Percentiles rank a stretch among this genome's conserved stretches.
phyloP scores from a whole-genome alignment of 2,888 invertebrate species.

The Tetanocera ferruginea region DNA sequence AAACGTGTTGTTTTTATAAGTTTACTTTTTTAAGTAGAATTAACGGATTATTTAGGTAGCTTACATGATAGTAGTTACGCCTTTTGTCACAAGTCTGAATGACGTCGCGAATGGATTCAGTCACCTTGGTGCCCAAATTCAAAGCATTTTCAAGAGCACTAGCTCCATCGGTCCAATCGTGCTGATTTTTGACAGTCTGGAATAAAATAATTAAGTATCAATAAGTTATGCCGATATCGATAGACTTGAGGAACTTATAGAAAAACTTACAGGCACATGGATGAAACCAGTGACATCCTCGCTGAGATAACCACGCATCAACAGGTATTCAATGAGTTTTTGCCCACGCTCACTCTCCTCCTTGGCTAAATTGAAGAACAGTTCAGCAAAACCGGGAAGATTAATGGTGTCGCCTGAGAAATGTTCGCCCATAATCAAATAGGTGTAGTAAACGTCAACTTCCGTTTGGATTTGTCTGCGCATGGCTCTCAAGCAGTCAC shows the following conservation, averaged over 20 bases:
- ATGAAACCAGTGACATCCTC: constrained; percentile 59
- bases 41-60: background rate
- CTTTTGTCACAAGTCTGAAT: constrained; percentile 78
- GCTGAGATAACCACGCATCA: constrained; percentile 85
- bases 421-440: constrained; percentile 88
- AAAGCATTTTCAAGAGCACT: constrained; percentile 83
- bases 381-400: constrained; percentile 88
- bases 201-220: background rate
- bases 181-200: constrained; percentile 70
- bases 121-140: constrained; percentile 82
- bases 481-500: constrained; percentile 78
- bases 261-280: constrained; percentile 60
- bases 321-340: constrained; percentile 87
- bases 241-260: background rate
- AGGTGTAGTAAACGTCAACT: constrained; percentile 83
- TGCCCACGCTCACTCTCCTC: constrained; percentile 92
- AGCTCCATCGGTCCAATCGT: constrained; percentile 71
- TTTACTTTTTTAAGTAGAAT: background rate
- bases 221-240: background rate
- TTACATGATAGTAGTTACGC: constrained; percentile 77
- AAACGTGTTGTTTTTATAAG: background rate
- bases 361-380: constrained; percentile 85
- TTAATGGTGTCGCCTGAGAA: constrained; percentile 84
- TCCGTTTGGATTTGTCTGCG: constrained; percentile 83
- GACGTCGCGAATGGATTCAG: constrained; percentile 79